Conservation (phyloP, 2,888 invertebrate genomes). For the Rhagonycha lutea region DNA sequence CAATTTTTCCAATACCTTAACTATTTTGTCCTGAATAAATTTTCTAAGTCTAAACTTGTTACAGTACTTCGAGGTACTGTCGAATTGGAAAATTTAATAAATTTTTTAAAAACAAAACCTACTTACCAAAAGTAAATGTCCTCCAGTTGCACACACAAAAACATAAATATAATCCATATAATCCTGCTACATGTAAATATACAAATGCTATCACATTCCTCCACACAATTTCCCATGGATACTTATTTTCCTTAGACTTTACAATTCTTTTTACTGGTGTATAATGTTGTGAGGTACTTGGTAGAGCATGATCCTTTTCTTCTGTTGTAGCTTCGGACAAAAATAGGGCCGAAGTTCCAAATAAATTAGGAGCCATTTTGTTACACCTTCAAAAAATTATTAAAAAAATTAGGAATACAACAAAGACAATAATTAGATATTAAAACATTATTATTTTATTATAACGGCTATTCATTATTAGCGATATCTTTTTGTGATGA, state of each 20-base stretch:
- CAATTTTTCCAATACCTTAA: no score
- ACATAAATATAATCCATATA: slow-evolving; percentile 67
- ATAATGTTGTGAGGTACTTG: slow-evolving; percentile 4
- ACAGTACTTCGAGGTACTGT: no score
- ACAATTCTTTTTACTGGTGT: not conserved
- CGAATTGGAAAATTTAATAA: not conserved
- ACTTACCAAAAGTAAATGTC: slow-evolving; percentile 64
- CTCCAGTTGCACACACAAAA: slow-evolving; percentile 56
- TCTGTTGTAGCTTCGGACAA: slow-evolving; percentile 55
- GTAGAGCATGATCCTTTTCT: slow-evolving; percentile 36
- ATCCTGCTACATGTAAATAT: slow-evolving; percentile 68
- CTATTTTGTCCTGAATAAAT: no score
- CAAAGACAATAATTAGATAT: not conserved
- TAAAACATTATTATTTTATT: not conserved
- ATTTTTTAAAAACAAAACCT: not conserved
- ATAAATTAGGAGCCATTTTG: slow-evolving; percentile 66
- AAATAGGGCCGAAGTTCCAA: slow-evolving; percentile 62
- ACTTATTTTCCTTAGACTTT: slow-evolving; percentile 26
- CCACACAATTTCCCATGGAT: slow-evolving; percentile 75
- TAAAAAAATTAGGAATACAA: not conserved
- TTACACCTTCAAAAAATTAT: not conserved
- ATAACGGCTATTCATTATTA: not conserved
- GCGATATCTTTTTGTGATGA: not conserved
- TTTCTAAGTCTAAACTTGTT: no score
- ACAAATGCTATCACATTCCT: slow-evolving; percentile 75